A percentile compares a stretch with the other conserved stretches of the same genome.
Evolutionary conservation across 2,113 vertebrate species (phyloP).

Genomic region (Campylomormyrus numenius): DNA sequence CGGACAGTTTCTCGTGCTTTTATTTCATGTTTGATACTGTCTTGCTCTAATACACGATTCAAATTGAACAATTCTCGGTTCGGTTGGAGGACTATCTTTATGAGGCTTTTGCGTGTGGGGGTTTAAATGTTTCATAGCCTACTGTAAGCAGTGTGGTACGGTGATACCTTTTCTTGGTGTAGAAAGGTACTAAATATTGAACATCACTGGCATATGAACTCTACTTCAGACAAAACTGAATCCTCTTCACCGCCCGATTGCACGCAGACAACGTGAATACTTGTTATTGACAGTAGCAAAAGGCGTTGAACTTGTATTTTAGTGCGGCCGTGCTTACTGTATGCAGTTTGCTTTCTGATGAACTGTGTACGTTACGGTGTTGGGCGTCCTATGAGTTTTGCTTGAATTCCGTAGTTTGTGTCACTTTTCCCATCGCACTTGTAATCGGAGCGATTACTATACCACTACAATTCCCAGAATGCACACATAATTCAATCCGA

Average conservation of each 20-base stretch:
- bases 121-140: not conserved
- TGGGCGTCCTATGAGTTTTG: constrained; percentile 8
- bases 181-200: not conserved
- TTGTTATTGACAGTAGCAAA: not conserved
- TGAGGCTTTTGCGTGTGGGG: not conserved
- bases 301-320: not conserved
- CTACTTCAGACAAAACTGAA: not conserved
- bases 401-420: constrained; percentile 19
- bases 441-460: constrained; percentile 41
- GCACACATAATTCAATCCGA: constrained; percentile 45
- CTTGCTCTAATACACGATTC: constrained; percentile 33
- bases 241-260: not conserved
- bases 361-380: not conserved
- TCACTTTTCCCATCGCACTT: constrained; percentile 32
- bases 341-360: constrained; percentile 7
- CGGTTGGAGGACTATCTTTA: not conserved
- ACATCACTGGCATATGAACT: not conserved
- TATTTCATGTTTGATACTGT: constrained; percentile 33
- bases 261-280: not conserved
- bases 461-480: constrained; percentile 66
- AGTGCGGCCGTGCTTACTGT: not conserved
- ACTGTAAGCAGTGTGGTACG: constrained; percentile 15
- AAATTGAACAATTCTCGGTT: constrained; percentile 21
- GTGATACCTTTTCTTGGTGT: not conserved
- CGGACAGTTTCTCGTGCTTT: constrained; percentile 39